Evolutionary conservation across 2,888 invertebrate species (phyloP), one percentile per base, ranked within the genome.

Genomic region (Mellilla xanthometata): DNA sequence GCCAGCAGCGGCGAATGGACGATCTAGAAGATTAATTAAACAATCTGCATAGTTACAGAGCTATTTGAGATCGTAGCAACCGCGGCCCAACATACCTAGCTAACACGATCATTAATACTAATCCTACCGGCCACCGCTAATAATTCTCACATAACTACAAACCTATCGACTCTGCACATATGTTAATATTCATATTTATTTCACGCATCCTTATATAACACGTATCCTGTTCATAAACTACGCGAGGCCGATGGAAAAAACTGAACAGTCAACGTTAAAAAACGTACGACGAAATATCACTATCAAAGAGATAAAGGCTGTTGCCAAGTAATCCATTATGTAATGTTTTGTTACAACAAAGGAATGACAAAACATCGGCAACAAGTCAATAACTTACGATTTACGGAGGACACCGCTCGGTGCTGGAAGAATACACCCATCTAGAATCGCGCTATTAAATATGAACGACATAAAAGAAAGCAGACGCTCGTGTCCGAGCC

Each of bases 221-320:
- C 27, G 19, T 35, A 43, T 46, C 46, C 40, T 38, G 40, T 36
- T 36, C 33, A 39, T 24, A 36, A 40, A 39, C 41, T 13, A 27
- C 2, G 15, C 23, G 41, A 32, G 40, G 43, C 40, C 35, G 6
- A n/a, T n/a, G 15, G 6, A 19, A 19, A 5, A 19, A 19, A 19
- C 15, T 19, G 15, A 1, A 19, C 15, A 19, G 4, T 19, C 4
- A 5, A 3, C 15, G 15, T 19, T 19, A 19, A 19, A n/a, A 19
- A 19, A 19, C 15, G 45, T 43, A 35, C 35, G 42, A 43, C 34
- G 38, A 48, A 48, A 28, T 32, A 12, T 13, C 40, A 30, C 45
- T 45, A 48, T 54, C 48, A 29, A 12, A 29, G 39, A 41, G 56
- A 56, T 56, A 52, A 54, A 44, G 24, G 28, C 15, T 50, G 46